Evolutionary conservation across 2,888 invertebrate genomes (phyloP).

Genomic region (Cephonodes hylas): DNA sequence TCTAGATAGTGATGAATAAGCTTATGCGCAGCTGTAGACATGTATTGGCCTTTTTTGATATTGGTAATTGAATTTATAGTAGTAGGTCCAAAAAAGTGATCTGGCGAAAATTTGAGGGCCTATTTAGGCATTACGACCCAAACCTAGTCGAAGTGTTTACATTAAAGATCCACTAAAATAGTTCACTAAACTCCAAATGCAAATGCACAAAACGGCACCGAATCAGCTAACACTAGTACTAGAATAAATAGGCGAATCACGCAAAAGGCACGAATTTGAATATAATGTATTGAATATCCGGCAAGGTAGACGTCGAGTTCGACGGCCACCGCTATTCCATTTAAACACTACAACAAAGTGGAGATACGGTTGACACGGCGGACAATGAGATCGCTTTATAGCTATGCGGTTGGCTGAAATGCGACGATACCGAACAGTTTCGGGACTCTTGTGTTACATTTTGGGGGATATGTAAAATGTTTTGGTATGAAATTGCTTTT

Average conservation of each 20-base stretch:
- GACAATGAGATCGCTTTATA: background rate
- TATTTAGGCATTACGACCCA: no score
- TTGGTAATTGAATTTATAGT: no score
- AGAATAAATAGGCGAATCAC: background rate
- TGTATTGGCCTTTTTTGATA: background rate
- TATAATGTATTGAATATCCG: conserved; percentile 10
- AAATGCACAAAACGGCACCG: no score
- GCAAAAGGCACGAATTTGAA: conserved; percentile 6
- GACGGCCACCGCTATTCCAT: background rate
- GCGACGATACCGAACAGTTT: background rate
- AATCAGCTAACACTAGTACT: background rate
- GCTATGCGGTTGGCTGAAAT: background rate
- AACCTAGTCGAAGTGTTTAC: no score
- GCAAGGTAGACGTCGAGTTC: conserved; percentile 2
- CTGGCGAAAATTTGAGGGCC: no score
- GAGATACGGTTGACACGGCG: background rate
- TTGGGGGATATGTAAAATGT: background rate
- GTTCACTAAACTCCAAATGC: no score
- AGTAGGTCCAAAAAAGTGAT: no score
- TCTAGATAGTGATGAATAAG: background rate
- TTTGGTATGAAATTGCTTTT: background rate
- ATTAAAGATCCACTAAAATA: no score
- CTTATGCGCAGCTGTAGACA: background rate
- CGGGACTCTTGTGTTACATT: background rate
- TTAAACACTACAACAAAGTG: background rate